Evolutionary conservation across 2,113 vertebrate species (phyloP), one percentile per base, ranked within the genome.

Genomic region (Istiophorus platypterus): DNA sequence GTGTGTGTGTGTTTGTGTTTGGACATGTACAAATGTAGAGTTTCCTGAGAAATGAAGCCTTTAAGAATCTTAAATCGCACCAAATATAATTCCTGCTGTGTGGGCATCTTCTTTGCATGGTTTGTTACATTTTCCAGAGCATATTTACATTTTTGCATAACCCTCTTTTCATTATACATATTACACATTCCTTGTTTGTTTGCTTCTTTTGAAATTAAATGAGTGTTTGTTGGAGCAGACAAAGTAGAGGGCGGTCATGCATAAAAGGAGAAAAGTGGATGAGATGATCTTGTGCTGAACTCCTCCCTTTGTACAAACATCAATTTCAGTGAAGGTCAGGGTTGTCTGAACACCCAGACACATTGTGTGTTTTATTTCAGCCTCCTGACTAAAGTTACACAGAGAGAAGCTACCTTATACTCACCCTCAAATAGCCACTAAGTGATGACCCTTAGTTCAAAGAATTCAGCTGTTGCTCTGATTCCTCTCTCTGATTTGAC

Each of bases 381-480:
- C 47, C 26, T 78, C 41, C 42, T 51, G 26, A 66, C 63, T 77
- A 26, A 78, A 52, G 26, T 62, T 71, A 61, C 27, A 62, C 4
- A 11, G 17, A 20, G 54, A 70, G 49, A 78, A 56, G 5, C 12
- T 51, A 45, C 70, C 65, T 31, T 31, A 14, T 64, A 39, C 24
- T 66, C 51, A 58, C 67, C 45, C 24, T 71, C 42, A 71, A 77
- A 49, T 13, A 67, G 54, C 57, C 67, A 14, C 68, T 84, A 47
- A 59, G 47, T 56, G 59, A 61, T 59, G 61, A 73, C 37, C 64
- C 58, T 26, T 7, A 13, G 52, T 82, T 77, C 52, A 69, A 34
- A 69, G 29, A 71, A 34, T 78, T 72, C 57, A 70, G 67, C 34
- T 45, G 41, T 58, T 31, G 10, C 72, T 83, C 45, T 62, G 47